phyloP scores from a whole-genome alignment of 1,140 invertebrate genomes.

The Microplitis demolitor region DNA sequence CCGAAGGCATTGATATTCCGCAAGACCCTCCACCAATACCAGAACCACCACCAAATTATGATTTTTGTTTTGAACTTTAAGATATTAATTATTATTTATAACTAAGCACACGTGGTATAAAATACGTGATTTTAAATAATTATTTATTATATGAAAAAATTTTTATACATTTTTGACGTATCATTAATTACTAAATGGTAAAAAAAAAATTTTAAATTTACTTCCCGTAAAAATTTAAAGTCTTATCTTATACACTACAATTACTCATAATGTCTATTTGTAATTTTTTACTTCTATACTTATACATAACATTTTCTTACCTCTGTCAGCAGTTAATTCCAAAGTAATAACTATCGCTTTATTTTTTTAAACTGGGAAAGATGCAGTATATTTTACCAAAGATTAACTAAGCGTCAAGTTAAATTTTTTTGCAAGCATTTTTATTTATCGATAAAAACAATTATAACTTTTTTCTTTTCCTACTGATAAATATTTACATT shows the following conservation, averaged over 20 bases:
- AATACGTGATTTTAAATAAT: no score
- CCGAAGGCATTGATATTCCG: slow-evolving; percentile 93
- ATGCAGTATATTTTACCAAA: slow-evolving; percentile 33
- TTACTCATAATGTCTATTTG: no score
- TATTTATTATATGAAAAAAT: no score
- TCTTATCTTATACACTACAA: no score
- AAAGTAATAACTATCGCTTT: background rate
- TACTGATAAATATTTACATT: background rate
- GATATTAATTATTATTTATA: slow-evolving; percentile 31
- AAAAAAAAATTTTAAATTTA: no score
- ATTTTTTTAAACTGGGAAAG: slow-evolving; percentile 7
- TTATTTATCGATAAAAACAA: background rate
- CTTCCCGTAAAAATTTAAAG: no score
- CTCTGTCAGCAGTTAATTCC: slow-evolving; percentile 48
- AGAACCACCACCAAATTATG: slow-evolving; percentile 84
- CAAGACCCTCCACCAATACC: slow-evolving; percentile 90
- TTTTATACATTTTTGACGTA: no score
- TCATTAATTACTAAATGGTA: no score
- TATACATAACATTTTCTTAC: background rate
- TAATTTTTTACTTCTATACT: no score
- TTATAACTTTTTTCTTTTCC: slow-evolving; percentile 1
- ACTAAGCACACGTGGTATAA: background rate
- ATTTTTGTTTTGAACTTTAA: slow-evolving; percentile 76
- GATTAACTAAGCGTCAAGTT: slow-evolving; percentile 22
- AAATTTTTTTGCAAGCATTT: slow-evolving; percentile 5